Evolutionary conservation across 2,888 invertebrate genomes (phyloP).

Genomic region (Malachius bipustulatus): DNA sequence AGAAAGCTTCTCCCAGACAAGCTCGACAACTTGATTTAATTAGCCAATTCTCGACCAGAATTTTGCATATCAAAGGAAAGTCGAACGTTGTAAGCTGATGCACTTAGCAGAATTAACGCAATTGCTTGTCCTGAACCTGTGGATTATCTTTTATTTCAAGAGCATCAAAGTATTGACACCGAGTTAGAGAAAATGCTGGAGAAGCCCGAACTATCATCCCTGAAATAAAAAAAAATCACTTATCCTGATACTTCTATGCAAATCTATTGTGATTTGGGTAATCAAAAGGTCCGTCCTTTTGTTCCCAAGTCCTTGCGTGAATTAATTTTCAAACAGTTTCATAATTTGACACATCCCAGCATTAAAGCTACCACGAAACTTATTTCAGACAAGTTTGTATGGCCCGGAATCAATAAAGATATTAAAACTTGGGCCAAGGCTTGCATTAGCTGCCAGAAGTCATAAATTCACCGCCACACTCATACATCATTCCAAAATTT

Average conservation of each 20-base stretch:
- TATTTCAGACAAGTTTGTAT: conserved; percentile 7
- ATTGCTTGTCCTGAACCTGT: conserved; percentile 1
- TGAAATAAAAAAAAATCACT: conserved; percentile 6
- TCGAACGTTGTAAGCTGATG: conserved; percentile 2
- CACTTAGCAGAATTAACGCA: conserved; percentile 5
- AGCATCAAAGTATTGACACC: conserved; percentile 5
- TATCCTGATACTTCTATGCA: background rate
- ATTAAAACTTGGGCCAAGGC: conserved; percentile 5
- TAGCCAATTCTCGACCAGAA: conserved; percentile 20
- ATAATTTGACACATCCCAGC: conserved; percentile 8
- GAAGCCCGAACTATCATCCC: no score
- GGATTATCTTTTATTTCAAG: conserved; percentile 5
- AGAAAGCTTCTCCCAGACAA: conserved; percentile 27
- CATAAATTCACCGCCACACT: conserved; percentile 6
- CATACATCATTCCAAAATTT: conserved; percentile 5
- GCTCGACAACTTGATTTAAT: conserved; percentile 27
- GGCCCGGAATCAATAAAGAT: conserved; percentile 9
- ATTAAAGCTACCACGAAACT: no score
- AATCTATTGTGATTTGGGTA: conserved; percentile 6
- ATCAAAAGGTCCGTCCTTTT: conserved; percentile 4
- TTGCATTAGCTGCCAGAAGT: conserved; percentile 10
- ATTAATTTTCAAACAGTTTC: conserved; percentile 3
- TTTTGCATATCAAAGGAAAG: conserved; percentile 4
- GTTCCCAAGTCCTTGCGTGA: background rate
- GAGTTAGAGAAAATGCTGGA: no score